phyloP scores from a whole-genome alignment of 2,113 vertebrate genomes.

The Hepsetus odoe region DNA sequence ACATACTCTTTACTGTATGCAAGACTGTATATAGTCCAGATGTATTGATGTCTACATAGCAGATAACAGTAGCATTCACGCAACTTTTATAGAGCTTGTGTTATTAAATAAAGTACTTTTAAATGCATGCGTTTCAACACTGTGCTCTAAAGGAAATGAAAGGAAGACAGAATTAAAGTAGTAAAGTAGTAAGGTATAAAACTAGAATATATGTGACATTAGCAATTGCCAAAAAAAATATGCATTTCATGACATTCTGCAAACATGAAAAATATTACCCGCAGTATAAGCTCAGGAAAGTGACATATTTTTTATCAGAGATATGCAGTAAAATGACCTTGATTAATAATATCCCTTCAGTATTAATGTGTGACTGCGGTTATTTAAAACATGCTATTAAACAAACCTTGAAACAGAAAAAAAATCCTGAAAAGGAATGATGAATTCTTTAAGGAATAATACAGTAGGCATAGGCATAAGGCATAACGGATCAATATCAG shows the following conservation, averaged over 20 bases:
- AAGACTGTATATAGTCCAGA: not conserved
- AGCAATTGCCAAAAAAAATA: not conserved
- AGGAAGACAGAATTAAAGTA: too few species aligned
- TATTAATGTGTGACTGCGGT: not conserved
- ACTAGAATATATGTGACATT: not conserved
- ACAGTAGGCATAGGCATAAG: not conserved
- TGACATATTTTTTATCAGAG: not conserved
- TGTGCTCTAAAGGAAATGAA: too few species aligned
- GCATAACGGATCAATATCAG: not conserved
- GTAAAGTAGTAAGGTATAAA: too few species aligned
- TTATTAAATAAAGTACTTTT: not conserved
- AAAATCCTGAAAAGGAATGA: not conserved
- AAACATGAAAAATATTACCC: too few species aligned
- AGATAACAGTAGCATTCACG: not conserved
- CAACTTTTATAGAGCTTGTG: not conserved
- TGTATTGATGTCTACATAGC: not conserved
- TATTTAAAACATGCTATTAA: not conserved
- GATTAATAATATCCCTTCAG: not conserved
- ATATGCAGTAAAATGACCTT: too few species aligned
- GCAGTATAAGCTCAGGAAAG: too few species aligned
- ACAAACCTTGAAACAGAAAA: not conserved
- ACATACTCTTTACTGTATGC: conserved; percentile 2
- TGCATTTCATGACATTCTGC: not conserved
- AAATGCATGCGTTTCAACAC: too few species aligned
- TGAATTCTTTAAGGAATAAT: not conserved